These are phyloP conservation scores for Lissocephala sabroskyi DNA, from an alignment of 2,888 invertebrate species.

Conservation along the genomic window DNA sequence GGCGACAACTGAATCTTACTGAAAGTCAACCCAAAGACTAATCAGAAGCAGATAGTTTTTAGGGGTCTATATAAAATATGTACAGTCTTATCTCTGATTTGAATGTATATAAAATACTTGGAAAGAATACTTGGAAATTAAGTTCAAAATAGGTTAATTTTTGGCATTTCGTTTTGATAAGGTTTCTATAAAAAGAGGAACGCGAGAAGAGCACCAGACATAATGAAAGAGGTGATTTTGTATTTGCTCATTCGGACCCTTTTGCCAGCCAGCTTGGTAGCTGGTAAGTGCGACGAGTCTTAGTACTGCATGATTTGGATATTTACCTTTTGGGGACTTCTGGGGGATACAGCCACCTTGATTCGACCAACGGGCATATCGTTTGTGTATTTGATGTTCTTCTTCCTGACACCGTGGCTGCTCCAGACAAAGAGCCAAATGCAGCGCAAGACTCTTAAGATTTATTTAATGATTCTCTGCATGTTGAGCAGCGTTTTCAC, in stretches of 20 bases:
- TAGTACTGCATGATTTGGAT: not conserved
- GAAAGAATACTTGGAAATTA: too few species aligned
- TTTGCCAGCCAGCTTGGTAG: constrained; percentile 24
- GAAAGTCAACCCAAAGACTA: too few species aligned
- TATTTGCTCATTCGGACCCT: constrained; percentile 27
- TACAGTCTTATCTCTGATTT: too few species aligned
- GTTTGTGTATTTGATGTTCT: constrained; percentile 30
- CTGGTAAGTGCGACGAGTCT: constrained; percentile 24
- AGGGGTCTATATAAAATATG: too few species aligned
- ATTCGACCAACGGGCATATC: constrained; percentile 33
- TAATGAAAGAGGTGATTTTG: constrained; percentile 22
- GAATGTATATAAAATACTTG: too few species aligned
- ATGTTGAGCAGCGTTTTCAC: constrained; percentile 12
- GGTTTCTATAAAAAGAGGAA: too few species aligned
- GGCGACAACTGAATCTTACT: too few species aligned
- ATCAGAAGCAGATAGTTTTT: too few species aligned
- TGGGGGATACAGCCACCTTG: constrained; percentile 29
- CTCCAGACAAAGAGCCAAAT: constrained; percentile 4
- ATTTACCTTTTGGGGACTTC: too few species aligned
- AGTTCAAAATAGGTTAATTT: too few species aligned
- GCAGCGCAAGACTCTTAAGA: not conserved
- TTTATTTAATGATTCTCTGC: constrained; percentile 16
- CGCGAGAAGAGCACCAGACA: too few species aligned
- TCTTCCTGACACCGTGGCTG: constrained; percentile 37
- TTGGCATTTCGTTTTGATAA: too few species aligned